Base-by-base conservation (phyloP, 2,797 vertebrate species). In the Microctenopoma steveboyesi region DNA sequence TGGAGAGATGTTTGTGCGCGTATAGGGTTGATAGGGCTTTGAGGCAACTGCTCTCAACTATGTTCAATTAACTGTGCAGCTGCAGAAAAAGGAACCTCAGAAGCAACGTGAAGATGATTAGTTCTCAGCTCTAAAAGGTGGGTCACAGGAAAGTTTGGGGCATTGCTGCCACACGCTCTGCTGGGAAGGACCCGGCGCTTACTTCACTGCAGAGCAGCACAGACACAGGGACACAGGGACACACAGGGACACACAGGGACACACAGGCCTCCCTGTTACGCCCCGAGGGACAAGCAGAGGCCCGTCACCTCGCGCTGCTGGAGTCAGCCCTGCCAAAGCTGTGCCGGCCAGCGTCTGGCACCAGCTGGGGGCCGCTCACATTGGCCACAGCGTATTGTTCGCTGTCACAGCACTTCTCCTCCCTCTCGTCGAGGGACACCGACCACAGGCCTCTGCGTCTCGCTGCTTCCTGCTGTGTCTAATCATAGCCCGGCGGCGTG, bases 231-330 rank as follows among this genome's bases (percentile, higher is more conserved):
- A 18, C 18, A 18, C 18, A 18, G 18, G 18, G 18, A 18, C 18
- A 18, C 18, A 18, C 18, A 18, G 18, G 18, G 18, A 18, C 85
- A 3, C 55, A 61, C 75, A 52, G 35, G 37, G 47, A 15, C 76
- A 85, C 84, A 88, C 81, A 86, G 72, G 10, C 46, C 64, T 79
- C 57, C 71, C 79, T 89, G 83, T 87, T 56, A 47, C 16, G 59
- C 74, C 88, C 67, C 10, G 0, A 35, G 66, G 68, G 64, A 51
- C 51, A 70, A 72, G 63, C 57, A 54, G 47, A 53, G 58, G 39
- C 69, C 65, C 8, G 35, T 66, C 74, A 51, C 64, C 79, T 60
- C 43, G 5, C 65, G 73, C 67, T 47, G 59, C 73, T 83, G 73
- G 55, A 59, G 68, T 64, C 69, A 4, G 33, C 64, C 46, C 64